A percentile compares a stretch with the other conserved stretches of the same genome.
phyloP scores from a whole-genome alignment of 2,113 vertebrate genomes.

The Emydura subglobosa region DNA sequence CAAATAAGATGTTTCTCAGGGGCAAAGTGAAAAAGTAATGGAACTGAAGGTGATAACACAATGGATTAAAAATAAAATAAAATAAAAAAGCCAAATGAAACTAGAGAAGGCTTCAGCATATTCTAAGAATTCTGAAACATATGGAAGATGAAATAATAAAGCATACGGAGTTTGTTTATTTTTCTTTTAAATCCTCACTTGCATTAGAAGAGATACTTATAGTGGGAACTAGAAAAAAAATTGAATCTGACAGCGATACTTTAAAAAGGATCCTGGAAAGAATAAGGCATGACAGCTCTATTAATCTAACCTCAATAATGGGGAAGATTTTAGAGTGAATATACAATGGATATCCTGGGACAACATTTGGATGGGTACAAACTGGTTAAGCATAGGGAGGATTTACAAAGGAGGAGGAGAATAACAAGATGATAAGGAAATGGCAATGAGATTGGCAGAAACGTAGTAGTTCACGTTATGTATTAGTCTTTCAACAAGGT shows the following conservation, averaged over 20 bases:
- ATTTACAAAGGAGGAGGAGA: constrained; percentile 10
- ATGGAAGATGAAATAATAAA: neutral
- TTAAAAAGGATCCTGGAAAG: neutral
- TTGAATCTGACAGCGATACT: neutral
- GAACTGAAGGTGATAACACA: neutral
- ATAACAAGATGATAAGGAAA: constrained; percentile 53
- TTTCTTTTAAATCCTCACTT: neutral
- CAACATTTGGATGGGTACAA: neutral
- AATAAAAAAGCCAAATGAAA: neutral
- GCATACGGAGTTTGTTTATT: neutral
- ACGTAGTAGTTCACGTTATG: neutral
- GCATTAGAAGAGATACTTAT: neutral
- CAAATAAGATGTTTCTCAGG: neutral
- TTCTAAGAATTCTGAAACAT: neutral
- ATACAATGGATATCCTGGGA: neutral
- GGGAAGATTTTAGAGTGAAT: constrained; percentile 37
- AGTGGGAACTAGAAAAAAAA: neutral
- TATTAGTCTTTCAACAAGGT: neutral
- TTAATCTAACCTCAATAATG: constrained; percentile 15
- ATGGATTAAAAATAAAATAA: neutral
- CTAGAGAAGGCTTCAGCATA: neutral
- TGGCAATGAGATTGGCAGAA: constrained; percentile 4
- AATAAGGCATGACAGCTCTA: constrained; percentile 1
- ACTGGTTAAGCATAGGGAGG: constrained; percentile 3
- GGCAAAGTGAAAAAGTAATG: neutral